Conservation (phyloP, 2,113 vertebrate species). For the Tor tambroides region DNA sequence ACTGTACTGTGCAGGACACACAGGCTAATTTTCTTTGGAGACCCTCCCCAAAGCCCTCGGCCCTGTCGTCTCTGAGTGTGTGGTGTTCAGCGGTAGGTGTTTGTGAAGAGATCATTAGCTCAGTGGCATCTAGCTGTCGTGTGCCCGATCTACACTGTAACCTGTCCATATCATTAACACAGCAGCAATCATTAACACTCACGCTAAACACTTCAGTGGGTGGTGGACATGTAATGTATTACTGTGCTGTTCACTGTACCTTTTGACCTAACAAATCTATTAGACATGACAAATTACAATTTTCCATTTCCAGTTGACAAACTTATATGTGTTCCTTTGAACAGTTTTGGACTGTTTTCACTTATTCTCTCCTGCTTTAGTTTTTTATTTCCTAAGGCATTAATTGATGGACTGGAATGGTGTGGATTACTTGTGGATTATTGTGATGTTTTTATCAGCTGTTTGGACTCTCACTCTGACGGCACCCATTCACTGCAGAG, state of each 20-base stretch:
- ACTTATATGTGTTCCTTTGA: no score
- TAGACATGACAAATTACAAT: neutral
- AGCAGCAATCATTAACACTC: constrained; percentile 40
- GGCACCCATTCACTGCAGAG: no score
- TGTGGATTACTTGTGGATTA: no score
- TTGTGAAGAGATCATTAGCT: constrained; percentile 59
- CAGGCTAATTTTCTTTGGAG: neutral
- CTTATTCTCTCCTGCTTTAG: no score
- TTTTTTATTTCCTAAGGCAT: no score
- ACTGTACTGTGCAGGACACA: constrained; percentile 10
- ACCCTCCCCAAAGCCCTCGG: neutral
- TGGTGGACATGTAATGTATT: neutral
- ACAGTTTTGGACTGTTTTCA: no score
- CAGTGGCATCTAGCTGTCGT: neutral
- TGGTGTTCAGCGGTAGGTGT: constrained; percentile 43
- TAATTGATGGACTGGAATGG: no score
- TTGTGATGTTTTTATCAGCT: no score
- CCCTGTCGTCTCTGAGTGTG: neutral
- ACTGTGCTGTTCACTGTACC: neutral
- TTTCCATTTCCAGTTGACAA: neutral
- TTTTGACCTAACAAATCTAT: neutral
- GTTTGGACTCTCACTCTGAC: no score
- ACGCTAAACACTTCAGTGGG: constrained; percentile 34
- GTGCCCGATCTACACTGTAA: constrained; percentile 20
- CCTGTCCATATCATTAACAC: constrained; percentile 10